Percentiles rank a stretch among this genome's conserved stretches.
These are phyloP conservation scores for Trissolcus basalis DNA, from an alignment of 1,140 invertebrate genomes.

Conservation along the genomic window DNA sequence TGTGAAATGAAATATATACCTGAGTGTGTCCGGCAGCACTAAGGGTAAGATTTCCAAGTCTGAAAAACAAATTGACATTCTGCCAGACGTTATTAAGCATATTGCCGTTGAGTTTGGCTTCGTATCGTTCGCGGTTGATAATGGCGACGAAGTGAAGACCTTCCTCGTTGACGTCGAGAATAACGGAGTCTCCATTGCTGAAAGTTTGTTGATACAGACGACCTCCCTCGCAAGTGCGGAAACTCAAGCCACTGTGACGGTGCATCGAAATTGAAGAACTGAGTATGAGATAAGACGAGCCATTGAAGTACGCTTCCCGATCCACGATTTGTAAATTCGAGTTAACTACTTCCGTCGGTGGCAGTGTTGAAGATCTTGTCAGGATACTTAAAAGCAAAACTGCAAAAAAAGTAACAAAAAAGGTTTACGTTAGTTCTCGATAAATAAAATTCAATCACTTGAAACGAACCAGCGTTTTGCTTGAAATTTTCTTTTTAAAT, in stretches of 20 bases:
- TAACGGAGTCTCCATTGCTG: slow-evolving; percentile 81
- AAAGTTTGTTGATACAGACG: slow-evolving; percentile 84
- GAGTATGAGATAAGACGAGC: slow-evolving; percentile 83
- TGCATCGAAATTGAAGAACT: slow-evolving; percentile 83
- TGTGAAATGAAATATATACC: slow-evolving; percentile 61
- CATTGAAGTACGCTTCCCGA: slow-evolving; percentile 88
- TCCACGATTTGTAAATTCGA: slow-evolving; percentile 67
- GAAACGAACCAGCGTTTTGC: too few species aligned
- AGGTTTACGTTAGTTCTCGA: too few species aligned
- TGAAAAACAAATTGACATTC: slow-evolving; percentile 82
- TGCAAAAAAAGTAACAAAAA: slow-evolving; percentile 31
- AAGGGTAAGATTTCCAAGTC: slow-evolving; percentile 81
- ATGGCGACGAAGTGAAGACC: slow-evolving; percentile 81
- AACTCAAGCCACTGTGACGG: slow-evolving; percentile 86
- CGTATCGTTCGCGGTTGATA: slow-evolving; percentile 77
- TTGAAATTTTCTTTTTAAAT: too few species aligned
- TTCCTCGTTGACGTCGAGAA: slow-evolving; percentile 81
- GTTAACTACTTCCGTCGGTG: slow-evolving; percentile 52
- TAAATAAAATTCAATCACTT: too few species aligned
- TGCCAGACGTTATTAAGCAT: slow-evolving; percentile 89
- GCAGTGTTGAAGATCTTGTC: slow-evolving; percentile 48
- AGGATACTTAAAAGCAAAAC: slow-evolving; percentile 33
- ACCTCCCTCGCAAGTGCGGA: slow-evolving; percentile 86
- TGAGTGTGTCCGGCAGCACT: slow-evolving; percentile 77
- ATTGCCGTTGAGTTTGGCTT: slow-evolving; percentile 80